phyloP scores from a whole-genome alignment of 2,113 vertebrate species.

The Cyanoliseus patagonus region DNA sequence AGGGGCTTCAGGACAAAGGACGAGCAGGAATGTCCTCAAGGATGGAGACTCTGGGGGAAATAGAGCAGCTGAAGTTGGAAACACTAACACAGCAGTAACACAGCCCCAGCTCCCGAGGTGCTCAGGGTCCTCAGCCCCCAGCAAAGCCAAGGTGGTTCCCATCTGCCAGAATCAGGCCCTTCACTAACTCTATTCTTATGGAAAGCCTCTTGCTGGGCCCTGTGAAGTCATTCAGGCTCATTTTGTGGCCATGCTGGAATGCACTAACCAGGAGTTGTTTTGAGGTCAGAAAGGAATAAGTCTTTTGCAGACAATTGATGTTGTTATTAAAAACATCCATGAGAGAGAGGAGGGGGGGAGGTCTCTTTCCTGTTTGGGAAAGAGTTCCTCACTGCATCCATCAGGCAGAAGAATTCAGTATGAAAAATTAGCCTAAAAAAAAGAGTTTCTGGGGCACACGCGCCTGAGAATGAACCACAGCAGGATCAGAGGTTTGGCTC shows the following conservation, averaged over 20 bases:
- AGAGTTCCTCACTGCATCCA: constrained; percentile 63
- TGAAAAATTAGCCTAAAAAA: constrained; percentile 33
- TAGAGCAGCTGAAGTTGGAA: not conserved
- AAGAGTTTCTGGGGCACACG: constrained; percentile 32
- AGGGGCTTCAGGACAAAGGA: not conserved
- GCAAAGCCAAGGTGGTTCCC: not conserved
- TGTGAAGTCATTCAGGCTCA: constrained; percentile 17
- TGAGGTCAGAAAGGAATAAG: constrained; percentile 67
- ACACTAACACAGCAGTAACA: not conserved
- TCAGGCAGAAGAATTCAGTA: constrained; percentile 29
- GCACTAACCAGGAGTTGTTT: constrained; percentile 57
- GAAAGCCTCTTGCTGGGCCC: not conserved
- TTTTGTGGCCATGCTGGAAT: constrained; percentile 56
- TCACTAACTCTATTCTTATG: not conserved
- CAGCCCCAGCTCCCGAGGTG: rapidly evolving
- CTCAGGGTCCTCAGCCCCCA: not conserved
- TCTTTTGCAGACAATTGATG: constrained; percentile 63
- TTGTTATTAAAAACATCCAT: constrained; percentile 68
- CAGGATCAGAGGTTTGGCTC: constrained; percentile 56
- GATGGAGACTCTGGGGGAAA: not conserved
- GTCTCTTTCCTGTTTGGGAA: constrained; percentile 65
- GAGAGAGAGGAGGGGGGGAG: not conserved
- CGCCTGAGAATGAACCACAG: constrained; percentile 42
- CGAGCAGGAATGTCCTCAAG: not conserved
- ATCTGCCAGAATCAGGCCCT: not conserved